Evolutionary conservation across 2,113 vertebrate genomes (phyloP), one percentile per base, ranked within the genome.

Genomic region (Polypterus senegalus): DNA sequence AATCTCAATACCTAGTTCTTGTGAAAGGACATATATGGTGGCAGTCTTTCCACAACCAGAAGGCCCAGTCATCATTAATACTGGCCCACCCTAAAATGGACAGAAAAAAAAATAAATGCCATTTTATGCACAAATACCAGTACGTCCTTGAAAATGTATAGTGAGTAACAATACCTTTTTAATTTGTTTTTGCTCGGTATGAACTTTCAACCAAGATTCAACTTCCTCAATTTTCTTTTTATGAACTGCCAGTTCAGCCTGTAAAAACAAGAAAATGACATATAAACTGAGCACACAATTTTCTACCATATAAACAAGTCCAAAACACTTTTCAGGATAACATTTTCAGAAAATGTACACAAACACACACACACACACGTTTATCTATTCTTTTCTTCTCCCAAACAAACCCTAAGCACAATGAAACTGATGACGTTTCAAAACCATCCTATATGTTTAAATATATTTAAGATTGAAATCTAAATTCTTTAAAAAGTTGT

Each of bases 171-270:
- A 75, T 76, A 97, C 94, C 88, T 92, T 82, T 61, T 82, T 80
- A 7, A 66, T 60, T 46, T 76, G 63, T 49, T 63, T 75, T 57
- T 82, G 68, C 65, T 81, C 73, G 52, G 80, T 5, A 10, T 89
- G 78, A 6, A 3, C 46, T 76, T 78, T 92, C 64, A 99, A 70
- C 96, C 96, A 99, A 58, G 69, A 78, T 79, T 96, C 89, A 66
- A 97, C 92, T 72, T 97, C 95, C 65, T 97, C 94, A 7, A 92
- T 71, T 72, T 99, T 99, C 88, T 94, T 99, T 76, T 91, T 96
- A 75, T 99, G 94, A 57, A 97, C 91, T 49, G 92, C 94, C 65
- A 99, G 85, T 54, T 99, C 92, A 43, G 66, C 74, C 88, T 90
- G 52, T 11, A 57, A 6, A n/a, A 27, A 27, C 27, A 27, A 27